These are phyloP conservation scores for Todus mexicanus DNA, from an alignment of 2,797 vertebrate genomes.

Conservation along the genomic window DNA sequence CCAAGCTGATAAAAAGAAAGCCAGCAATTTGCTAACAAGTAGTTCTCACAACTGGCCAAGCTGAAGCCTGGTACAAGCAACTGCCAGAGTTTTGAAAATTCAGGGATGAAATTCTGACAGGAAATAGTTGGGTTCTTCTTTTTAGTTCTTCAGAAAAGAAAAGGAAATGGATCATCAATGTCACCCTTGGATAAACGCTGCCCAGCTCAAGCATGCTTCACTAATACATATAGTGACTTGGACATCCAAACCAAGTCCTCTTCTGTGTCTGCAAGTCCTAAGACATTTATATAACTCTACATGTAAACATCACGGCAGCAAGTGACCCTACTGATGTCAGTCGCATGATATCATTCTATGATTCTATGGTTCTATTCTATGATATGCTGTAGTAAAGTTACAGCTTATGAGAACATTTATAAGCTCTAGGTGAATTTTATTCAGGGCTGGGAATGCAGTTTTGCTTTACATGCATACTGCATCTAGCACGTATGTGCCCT, in stretches of 20 bases:
- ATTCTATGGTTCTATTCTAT: too few species aligned
- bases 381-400: neutral
- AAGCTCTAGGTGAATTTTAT: neutral
- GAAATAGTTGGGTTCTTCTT: neutral
- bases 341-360: too few species aligned
- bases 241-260: neutral
- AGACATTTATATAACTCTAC: neutral
- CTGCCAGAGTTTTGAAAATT: neutral
- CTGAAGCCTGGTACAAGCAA: neutral
- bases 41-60: rapidly evolving
- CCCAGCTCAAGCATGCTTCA: neutral
- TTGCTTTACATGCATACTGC: rapidly evolving
- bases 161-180: neutral
- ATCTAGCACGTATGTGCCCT: neutral
- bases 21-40: neutral
- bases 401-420: neutral
- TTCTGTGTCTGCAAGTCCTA: neutral
- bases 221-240: neutral
- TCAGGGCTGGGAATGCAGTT: neutral
- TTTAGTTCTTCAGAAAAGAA: neutral
- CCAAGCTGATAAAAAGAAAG: neutral
- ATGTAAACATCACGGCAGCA: neutral
- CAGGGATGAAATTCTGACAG: neutral
- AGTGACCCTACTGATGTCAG: neutral
- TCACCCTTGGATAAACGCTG: neutral